A percentile compares a stretch with the other conserved stretches of the same genome.
Conservation (phyloP, 2,797 vertebrate genomes). For the Hephaestus fuliginosus region DNA sequence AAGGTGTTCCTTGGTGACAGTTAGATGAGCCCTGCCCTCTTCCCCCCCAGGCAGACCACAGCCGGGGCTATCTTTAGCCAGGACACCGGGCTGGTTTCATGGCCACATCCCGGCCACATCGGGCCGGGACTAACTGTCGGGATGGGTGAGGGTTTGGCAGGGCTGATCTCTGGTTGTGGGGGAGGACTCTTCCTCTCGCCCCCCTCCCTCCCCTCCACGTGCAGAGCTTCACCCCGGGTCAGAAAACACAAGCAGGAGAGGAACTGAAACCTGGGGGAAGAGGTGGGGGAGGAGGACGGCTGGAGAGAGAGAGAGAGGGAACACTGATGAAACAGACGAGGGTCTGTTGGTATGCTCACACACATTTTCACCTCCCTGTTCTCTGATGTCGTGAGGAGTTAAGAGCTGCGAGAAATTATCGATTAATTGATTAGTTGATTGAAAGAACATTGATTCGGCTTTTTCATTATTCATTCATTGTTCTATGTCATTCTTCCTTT, state of each 20-base stretch:
- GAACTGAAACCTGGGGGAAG: constrained; percentile 76
- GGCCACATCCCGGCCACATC: constrained; percentile 67
- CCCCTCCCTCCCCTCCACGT: constrained; percentile 19
- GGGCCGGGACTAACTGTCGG: constrained; percentile 63
- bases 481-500: background rate
- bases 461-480: too few species aligned
- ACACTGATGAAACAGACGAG: constrained; percentile 15
- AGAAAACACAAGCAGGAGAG: constrained; percentile 60
- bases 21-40: constrained; percentile 55
- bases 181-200: constrained; percentile 52
- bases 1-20: constrained; percentile 70
- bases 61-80: constrained; percentile 71
- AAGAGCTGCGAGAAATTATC: background rate
- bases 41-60: constrained; percentile 65
- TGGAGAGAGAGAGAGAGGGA: constrained; percentile 12
- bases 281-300: constrained; percentile 25
- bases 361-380: background rate
- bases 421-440: background rate
- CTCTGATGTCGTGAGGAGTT: background rate
- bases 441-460: background rate
- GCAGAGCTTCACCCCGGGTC: constrained; percentile 27
- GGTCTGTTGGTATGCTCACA: background rate
- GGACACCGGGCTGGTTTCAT: constrained; percentile 47
- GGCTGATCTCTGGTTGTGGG: constrained; percentile 12
- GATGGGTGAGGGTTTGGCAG: constrained; percentile 65